These are phyloP conservation scores for Polyploca ridens DNA, from an alignment of 2,888 invertebrate genomes.

Conservation along the genomic window DNA sequence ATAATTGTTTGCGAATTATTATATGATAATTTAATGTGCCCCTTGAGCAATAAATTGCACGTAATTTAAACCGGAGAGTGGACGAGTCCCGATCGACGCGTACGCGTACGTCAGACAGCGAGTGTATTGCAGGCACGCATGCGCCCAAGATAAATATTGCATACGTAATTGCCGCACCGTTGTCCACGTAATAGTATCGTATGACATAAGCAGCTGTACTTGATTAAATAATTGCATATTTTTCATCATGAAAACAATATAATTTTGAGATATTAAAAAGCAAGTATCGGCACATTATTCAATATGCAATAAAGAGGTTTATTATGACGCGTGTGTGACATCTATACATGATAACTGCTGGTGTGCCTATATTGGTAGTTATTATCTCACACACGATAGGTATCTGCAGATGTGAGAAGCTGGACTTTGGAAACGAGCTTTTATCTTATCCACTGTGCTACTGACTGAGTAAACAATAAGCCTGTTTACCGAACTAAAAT, in stretches of 20 bases:
- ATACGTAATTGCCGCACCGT: constrained; percentile 48
- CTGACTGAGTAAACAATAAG: not conserved
- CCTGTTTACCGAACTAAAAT: not conserved
- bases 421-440: not conserved
- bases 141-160: constrained; percentile 58
- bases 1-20: constrained; percentile 73
- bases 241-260: constrained; percentile 41
- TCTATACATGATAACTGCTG: not conserved
- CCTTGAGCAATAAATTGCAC: constrained; percentile 71
- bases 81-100: constrained; percentile 38
- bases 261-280: constrained; percentile 47
- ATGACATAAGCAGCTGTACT: constrained; percentile 46
- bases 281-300: constrained; percentile 29
- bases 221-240: constrained; percentile 56
- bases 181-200: constrained; percentile 32
- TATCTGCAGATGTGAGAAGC: not conserved
- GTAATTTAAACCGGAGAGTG: constrained; percentile 62
- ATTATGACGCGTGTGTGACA: not conserved
- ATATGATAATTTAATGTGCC: constrained; percentile 68
- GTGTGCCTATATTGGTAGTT: not conserved
- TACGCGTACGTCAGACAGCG: constrained; percentile 36
- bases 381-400: not conserved
- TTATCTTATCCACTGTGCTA: not conserved
- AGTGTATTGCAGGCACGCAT: constrained; percentile 33
- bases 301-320: not conserved